Evolutionary conservation across 2,888 invertebrate genomes (phyloP), one percentile per base, ranked within the genome.

Genomic region (Ethmia dodecea): DNA sequence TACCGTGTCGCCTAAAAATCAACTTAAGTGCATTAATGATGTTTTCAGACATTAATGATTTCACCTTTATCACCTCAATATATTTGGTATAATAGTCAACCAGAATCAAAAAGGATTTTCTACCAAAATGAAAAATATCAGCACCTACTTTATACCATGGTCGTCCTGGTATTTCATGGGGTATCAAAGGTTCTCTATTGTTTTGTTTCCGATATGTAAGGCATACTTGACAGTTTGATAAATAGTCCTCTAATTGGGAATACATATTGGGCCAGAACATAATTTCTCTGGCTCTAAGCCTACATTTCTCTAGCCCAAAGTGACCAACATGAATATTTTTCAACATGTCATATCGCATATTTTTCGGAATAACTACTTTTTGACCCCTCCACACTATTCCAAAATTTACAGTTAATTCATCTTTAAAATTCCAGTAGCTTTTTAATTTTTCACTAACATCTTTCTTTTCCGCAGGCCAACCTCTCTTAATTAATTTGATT

Each of bases 231-330:
- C 47, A 47, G 13, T 39, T 27, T n/a, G 28, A 40, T 10, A 22
- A 31, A 11, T 12, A 30, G 31, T 47, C 38, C 9, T 38, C 13
- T 25, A 47, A 20, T 5, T 50, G 39, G 4, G 34, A 15, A 10
- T 34, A 40, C 24, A 47, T 45, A 31, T 37, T 35, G 1, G 51
- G 48, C 48, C 48, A 48, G 34, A 35, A 51, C 32, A 47, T 40
- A 11, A 38, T 35, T 32, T 47, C 47, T 1, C 43, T 16, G 3
- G 45, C 43, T 14, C 42, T 33, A 5, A 43, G 14, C 16, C 37
- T 38, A 13, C 40, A 41, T 37, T 46, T 50, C 16, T 45, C 46
- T 1, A 42, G 8, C 2, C 49, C 43, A 8, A 44, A 26, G 30
- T 49, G 43, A 6, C 45, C 45, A 6, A 39, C 16, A 32, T 49